phyloP scores from a whole-genome alignment of 2,113 vertebrate species.

The Sylvietta virens region DNA sequence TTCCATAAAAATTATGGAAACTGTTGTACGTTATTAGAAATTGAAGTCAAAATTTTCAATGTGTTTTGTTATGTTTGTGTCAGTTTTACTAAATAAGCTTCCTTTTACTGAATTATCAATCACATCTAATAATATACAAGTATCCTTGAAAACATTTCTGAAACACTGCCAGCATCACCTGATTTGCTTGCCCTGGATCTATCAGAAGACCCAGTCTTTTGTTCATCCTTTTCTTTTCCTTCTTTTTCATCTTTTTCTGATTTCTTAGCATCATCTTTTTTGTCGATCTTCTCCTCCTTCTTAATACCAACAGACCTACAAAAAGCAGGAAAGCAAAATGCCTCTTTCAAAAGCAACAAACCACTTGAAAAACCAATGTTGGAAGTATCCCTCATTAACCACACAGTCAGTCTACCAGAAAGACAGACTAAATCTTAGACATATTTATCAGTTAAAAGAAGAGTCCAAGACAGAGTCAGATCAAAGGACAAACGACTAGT shows the following conservation, averaged over 20 bases:
- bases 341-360: not conserved
- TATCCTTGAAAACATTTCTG: not conserved
- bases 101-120: not conserved
- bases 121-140: not conserved
- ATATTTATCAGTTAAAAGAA: not conserved
- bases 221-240: conserved; percentile 68
- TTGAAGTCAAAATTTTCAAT: not conserved
- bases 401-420: not conserved
- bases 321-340: not conserved
- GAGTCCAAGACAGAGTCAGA: not conserved
- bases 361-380: not conserved
- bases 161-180: conserved; percentile 52
- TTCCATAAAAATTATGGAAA: not conserved
- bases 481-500: fast-evolving
- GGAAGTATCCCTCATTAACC: not conserved
- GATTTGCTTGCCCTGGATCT: conserved; percentile 71
- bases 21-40: not conserved
- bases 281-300: conserved; percentile 84
- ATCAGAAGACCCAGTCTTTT: conserved; percentile 51
- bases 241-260: conserved; percentile 75
- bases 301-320: conserved; percentile 58
- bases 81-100: not conserved
- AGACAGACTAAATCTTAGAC: not conserved
- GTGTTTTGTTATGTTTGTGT: not conserved
- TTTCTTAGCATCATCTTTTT: conserved; percentile 72